phyloP scores from a whole-genome alignment of 2,113 vertebrate genomes.

The Notarius lentiginosus region DNA sequence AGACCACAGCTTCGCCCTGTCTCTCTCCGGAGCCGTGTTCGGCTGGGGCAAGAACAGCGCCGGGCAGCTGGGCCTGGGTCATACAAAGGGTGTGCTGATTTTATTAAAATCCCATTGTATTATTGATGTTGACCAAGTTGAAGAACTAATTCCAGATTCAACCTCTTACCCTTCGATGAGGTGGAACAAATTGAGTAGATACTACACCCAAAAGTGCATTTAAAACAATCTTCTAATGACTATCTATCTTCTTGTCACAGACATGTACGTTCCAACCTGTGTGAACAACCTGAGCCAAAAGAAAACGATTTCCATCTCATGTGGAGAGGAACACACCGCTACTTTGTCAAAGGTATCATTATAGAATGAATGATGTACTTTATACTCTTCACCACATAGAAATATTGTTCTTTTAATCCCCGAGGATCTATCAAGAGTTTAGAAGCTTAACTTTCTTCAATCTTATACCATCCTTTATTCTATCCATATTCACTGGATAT shows the following conservation, averaged over 20 bases:
- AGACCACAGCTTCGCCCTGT: constrained; percentile 74
- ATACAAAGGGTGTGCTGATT: constrained; percentile 43
- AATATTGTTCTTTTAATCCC: neutral
- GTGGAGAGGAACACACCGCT: constrained; percentile 89
- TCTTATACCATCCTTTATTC: neutral
- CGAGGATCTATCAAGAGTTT: neutral
- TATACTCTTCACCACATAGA: neutral
- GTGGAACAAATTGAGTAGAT: neutral
- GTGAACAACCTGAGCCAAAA: constrained; percentile 81
- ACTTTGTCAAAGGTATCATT: constrained; percentile 83
- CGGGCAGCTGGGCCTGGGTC: constrained; percentile 77
- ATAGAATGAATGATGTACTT: neutral
- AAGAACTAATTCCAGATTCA: neutral
- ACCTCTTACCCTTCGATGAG: neutral
- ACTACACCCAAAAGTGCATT: neutral
- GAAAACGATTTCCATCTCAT: constrained; percentile 84
- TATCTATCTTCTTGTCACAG: constrained; percentile 61
- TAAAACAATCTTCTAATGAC: neutral
- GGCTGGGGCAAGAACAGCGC: constrained; percentile 79
- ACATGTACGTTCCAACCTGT: constrained; percentile 78
- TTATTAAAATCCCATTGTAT: neutral
- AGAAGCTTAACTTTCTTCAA: neutral
- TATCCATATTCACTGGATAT: no score
- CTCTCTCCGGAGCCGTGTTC: constrained; percentile 76
- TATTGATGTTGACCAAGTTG: neutral